Percentiles rank a stretch among this genome's conserved stretches.
Evolutionary conservation across 2,113 vertebrate species (phyloP).

Genomic region (Xiphias gladius): DNA sequence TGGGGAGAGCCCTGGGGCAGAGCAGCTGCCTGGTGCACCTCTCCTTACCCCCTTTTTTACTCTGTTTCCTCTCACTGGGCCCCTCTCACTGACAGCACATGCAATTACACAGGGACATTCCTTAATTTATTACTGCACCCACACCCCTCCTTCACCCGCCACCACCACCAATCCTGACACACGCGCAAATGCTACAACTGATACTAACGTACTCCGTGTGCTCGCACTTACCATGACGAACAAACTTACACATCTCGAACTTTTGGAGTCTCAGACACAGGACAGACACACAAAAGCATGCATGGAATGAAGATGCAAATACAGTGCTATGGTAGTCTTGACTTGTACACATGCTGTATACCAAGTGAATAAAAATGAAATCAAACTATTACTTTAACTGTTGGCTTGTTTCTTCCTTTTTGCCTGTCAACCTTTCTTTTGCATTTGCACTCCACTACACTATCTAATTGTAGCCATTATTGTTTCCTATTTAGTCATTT

Average conservation of each 20-base stretch:
- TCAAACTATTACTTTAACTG: neutral
- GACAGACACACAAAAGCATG: neutral
- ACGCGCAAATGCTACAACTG: slow-evolving; percentile 5
- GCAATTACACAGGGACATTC: slow-evolving; percentile 80
- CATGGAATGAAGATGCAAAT: slow-evolving; percentile 1
- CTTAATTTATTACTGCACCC: slow-evolving; percentile 77
- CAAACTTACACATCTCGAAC: slow-evolving; percentile 6
- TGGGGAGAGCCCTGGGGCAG: slow-evolving; percentile 81
- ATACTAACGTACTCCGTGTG: neutral
- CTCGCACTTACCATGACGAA: slow-evolving; percentile 16
- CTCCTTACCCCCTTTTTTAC: slow-evolving; percentile 39
- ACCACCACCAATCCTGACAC: neutral
- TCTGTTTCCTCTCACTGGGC: slow-evolving; percentile 59
- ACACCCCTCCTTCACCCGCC: slow-evolving; percentile 7
- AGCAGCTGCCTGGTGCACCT: slow-evolving; percentile 79
- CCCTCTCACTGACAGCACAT: slow-evolving; percentile 70
- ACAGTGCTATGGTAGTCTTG: neutral
- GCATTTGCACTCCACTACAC: neutral
- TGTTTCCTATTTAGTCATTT: slow-evolving; percentile 15
- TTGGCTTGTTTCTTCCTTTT: neutral
- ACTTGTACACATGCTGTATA: neutral
- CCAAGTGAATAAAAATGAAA: neutral
- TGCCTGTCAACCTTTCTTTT: neutral
- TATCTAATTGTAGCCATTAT: slow-evolving; percentile 8
- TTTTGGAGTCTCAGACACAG: neutral